Evolutionary conservation across 2,113 vertebrate species (phyloP).

Genomic region (Aptenodytes forsteri): DNA sequence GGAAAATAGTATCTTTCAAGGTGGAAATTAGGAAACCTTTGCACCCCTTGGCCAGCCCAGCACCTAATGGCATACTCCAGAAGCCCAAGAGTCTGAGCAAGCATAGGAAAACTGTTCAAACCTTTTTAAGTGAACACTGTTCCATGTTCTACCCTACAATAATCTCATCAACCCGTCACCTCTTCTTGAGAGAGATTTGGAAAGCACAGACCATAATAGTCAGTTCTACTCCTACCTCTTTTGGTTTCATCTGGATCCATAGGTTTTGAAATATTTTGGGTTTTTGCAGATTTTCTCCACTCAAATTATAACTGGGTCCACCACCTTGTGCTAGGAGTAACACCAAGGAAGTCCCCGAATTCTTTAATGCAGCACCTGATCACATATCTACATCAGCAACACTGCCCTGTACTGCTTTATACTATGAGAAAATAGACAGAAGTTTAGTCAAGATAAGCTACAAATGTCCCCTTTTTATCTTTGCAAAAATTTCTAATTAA

Average conservation of each 20-base stretch:
- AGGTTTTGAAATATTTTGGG: not conserved
- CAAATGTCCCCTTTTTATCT: not conserved
- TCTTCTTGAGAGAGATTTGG: not conserved
- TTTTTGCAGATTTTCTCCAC: not conserved
- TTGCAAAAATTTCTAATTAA: not conserved
- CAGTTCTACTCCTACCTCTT: not conserved
- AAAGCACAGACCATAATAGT: not conserved
- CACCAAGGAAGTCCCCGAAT: not conserved
- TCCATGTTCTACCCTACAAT: not conserved
- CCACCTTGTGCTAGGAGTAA: not conserved
- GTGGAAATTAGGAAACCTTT: not conserved
- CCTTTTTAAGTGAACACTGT: not conserved
- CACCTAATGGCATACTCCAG: not conserved
- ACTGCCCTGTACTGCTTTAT: not conserved
- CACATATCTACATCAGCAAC: fast-evolving
- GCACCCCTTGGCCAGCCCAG: not conserved
- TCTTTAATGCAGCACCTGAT: not conserved
- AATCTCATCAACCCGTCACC: not conserved
- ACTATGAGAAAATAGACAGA: not conserved
- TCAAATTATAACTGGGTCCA: not conserved
- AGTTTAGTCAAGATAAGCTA: not conserved
- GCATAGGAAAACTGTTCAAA: not conserved
- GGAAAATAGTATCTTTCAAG: not conserved
- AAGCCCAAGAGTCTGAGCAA: not conserved
- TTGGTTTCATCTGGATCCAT: not conserved